Base-by-base conservation (phyloP, 1,140 invertebrate genomes). In the Bradynema listronoti region DNA sequence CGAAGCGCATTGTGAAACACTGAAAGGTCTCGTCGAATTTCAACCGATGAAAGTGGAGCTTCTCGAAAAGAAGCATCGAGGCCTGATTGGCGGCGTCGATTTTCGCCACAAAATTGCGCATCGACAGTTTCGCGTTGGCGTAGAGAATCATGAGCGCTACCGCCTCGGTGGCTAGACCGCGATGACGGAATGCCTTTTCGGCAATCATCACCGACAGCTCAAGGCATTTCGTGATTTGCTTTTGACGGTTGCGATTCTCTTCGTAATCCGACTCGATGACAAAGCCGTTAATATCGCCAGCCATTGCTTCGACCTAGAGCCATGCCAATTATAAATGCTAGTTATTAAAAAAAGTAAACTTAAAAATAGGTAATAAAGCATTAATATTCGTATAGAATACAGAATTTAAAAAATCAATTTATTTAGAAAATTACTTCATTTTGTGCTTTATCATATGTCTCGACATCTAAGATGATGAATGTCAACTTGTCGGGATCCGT, bases 401-500 rank as follows among this genome's bases (percentile, higher is more conserved):
- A 60, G 14, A 7, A 29, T 14, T 36, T 2, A 14, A 24, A 64
- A 16, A 49, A 24, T 66, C 19, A 56, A 25, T 65, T 4, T 9
- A 54, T 1, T 16, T 27, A 22, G 3, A 34, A 11, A 30, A 27
- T 43, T 43, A 85, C 82, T 83, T 87, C 86, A 78, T 85, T 74
- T 4, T 64, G 58, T 30, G 75, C 82, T 9, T 75, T 64, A 9
- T 83, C 73, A 78, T 83, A 87, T 3, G 77, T 71, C 7, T 79
- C 63, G 76, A 84, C 85, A 65, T 88, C 85, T 39, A 94, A 79
- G 59, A 94, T 82, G 56, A 95, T 92, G 75, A 94, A 95, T 9
- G 91, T 94, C 64, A 89, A 91, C 80, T 94, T 95, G 65, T 94
- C 86, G 72, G 85, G 80, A 83, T 94, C 90, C 63, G 85, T 79